Evolutionary conservation across 2,113 vertebrate species (phyloP).

Genomic region (Micronycteris hirsuta): DNA sequence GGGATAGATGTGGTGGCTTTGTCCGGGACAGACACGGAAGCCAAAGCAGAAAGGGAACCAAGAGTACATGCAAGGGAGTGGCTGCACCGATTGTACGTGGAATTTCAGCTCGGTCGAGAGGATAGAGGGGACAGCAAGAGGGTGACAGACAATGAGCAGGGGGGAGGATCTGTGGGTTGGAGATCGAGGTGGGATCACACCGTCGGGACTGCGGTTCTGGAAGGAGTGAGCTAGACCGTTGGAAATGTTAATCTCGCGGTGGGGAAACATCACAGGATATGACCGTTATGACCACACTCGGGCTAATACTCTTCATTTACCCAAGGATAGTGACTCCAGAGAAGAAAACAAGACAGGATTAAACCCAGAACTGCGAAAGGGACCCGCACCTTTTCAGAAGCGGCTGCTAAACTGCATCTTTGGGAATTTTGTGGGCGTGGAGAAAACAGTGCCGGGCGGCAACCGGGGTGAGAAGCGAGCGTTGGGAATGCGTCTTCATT

Average conservation of each 20-base stretch:
- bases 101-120: not conserved
- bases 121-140: not conserved
- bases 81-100: not conserved
- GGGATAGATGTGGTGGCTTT: not conserved
- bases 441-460: not conserved
- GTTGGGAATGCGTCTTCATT: not conserved
- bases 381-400: not conserved
- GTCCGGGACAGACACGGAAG: not conserved
- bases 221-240: not conserved
- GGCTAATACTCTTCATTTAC: not conserved
- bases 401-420: not conserved
- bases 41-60: not conserved
- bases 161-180: not conserved
- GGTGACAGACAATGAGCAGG: not conserved
- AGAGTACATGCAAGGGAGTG: not conserved
- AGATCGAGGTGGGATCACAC: not conserved
- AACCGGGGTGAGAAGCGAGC: not conserved
- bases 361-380: not conserved
- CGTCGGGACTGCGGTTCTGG: not conserved
- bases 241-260: not conserved
- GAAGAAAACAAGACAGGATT: not conserved
- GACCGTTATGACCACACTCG: not conserved
- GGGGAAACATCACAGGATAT: not conserved
- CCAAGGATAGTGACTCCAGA: not conserved
- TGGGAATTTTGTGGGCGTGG: not conserved